Conservation (phyloP, 2,113 vertebrate species). For the Sylvietta virens region DNA sequence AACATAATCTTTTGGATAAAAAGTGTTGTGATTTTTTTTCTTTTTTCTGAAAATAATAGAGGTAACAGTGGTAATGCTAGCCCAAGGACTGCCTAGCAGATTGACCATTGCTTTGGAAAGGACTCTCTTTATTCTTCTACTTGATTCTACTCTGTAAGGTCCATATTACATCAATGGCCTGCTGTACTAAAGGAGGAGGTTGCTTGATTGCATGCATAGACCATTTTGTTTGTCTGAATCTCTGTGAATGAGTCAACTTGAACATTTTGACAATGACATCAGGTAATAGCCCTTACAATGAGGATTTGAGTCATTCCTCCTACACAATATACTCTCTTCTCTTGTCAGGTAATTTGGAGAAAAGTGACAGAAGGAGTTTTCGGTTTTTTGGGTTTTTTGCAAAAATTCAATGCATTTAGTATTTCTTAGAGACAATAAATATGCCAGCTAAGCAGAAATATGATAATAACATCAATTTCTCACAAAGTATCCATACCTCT, state of each 20-base stretch:
- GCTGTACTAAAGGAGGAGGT: not conserved
- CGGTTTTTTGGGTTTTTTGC: not conserved
- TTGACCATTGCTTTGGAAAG: not conserved
- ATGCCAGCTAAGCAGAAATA: not conserved
- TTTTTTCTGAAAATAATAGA: not conserved
- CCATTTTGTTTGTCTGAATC: not conserved
- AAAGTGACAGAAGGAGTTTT: not conserved
- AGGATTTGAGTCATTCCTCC: constrained; percentile 25
- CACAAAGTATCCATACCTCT: not conserved
- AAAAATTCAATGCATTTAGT: not conserved
- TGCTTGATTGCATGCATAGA: not conserved
- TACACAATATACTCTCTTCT: not conserved
- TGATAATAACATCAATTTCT: not conserved
- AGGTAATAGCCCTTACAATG: not conserved
- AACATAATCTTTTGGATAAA: fast-evolving
- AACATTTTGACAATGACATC: not conserved
- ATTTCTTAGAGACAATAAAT: not conserved
- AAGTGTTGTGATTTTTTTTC: not conserved
- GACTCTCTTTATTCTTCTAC: not conserved
- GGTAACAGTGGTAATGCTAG: not conserved
- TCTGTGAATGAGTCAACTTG: not conserved
- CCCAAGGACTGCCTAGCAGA: not conserved
- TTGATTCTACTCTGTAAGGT: not conserved
- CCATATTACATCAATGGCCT: not conserved
- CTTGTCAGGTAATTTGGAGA: not conserved